phyloP scores from a whole-genome alignment of 2,888 invertebrate genomes.

The Leuctra nigra region DNA sequence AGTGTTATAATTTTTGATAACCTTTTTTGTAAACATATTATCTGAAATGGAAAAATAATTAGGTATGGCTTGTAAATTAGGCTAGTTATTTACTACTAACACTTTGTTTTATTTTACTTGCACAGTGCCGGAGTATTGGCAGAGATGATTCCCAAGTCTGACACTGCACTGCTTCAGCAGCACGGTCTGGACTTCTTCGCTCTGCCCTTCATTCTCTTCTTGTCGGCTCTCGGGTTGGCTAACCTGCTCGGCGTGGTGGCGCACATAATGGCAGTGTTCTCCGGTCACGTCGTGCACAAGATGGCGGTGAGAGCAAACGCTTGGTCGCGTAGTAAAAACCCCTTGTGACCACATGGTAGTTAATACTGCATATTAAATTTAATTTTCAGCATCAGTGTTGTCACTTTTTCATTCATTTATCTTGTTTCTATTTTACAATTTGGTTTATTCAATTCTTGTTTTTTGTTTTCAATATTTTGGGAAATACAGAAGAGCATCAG shows the following conservation, averaged over 20 bases:
- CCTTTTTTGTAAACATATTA: not conserved
- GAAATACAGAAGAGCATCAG: no score
- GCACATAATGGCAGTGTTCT: slow-evolving; percentile 55
- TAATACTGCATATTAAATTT: slow-evolving; percentile 14
- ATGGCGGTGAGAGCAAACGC: slow-evolving; percentile 59
- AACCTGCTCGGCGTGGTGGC: slow-evolving; percentile 45
- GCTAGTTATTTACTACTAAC: no score
- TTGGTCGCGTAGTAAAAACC: slow-evolving; percentile 38
- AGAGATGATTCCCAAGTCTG: slow-evolving; percentile 21
- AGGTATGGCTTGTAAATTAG: no score
- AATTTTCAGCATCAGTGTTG: not conserved
- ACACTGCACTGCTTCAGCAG: slow-evolving; percentile 27
- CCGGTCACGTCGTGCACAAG: slow-evolving; percentile 63
- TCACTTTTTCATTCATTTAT: no score
- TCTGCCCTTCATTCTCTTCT: slow-evolving; percentile 54
- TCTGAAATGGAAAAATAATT: not conserved
- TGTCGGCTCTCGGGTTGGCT: slow-evolving; percentile 52
- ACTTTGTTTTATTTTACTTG: no score
- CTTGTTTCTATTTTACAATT: no score
- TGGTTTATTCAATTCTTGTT: no score
- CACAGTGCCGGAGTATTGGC: slow-evolving; percentile 20
- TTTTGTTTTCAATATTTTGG: no score
- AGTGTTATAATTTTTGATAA: not conserved
- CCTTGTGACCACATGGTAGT: slow-evolving; percentile 21
- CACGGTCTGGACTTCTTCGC: slow-evolving; percentile 39